Percentiles rank a stretch among this genome's conserved stretches.
These are phyloP conservation scores for Hedya salicella DNA, from an alignment of 2,888 invertebrate genomes.

Conservation along the genomic window DNA sequence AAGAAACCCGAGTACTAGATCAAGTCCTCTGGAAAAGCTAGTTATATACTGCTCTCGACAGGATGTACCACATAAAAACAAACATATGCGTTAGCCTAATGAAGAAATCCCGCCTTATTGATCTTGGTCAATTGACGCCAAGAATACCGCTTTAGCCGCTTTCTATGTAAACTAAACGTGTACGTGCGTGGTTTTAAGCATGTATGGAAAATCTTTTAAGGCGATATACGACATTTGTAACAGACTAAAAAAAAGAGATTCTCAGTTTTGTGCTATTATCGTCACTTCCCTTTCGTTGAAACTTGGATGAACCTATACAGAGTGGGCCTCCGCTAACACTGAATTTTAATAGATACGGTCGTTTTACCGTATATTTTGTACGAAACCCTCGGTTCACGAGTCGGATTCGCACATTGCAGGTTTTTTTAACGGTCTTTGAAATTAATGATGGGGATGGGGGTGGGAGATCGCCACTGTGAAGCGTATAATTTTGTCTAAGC, in stretches of 20 bases:
- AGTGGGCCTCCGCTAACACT: too few relatives aligned
- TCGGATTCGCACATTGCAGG: too few relatives aligned
- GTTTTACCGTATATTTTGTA: too few relatives aligned
- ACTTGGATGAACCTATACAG: too few relatives aligned
- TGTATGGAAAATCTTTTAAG: constrained; percentile 11
- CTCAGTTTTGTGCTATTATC: too few relatives aligned
- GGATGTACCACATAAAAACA: constrained; percentile 14
- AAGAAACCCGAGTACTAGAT: background rate
- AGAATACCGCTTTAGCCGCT: constrained; percentile 36
- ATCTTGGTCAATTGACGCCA: constrained; percentile 28
- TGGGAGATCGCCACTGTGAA: too few relatives aligned
- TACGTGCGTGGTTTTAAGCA: constrained; percentile 8
- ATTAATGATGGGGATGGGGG: too few relatives aligned
- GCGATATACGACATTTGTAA: background rate
- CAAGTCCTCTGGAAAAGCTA: constrained; percentile 1
- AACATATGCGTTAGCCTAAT: constrained; percentile 6
- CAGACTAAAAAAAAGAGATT: background rate
- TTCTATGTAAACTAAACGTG: constrained; percentile 37
- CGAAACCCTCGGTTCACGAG: too few relatives aligned
- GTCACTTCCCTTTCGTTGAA: too few relatives aligned
- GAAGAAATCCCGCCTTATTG: constrained; percentile 21
- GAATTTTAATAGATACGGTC: too few relatives aligned
- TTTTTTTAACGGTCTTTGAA: too few relatives aligned
- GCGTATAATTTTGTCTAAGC: too few relatives aligned
- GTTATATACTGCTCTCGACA: background rate